phyloP scores from a whole-genome alignment of 2,797 vertebrate species.

The Hypotaenidia okinawae region DNA sequence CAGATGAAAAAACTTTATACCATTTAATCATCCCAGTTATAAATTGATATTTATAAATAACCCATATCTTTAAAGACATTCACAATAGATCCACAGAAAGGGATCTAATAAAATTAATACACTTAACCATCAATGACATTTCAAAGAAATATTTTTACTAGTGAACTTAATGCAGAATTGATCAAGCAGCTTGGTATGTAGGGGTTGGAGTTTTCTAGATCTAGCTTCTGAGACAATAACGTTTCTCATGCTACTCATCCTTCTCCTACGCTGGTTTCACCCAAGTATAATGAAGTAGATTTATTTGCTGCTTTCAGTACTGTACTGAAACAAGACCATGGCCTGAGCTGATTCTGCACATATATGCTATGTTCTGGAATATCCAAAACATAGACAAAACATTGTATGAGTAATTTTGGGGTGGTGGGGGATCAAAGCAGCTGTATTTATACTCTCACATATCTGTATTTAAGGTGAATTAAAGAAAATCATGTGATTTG shows the following conservation, averaged over 20 bases:
- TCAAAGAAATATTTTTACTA: constrained; percentile 13
- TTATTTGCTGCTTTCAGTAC: neutral
- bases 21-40: neutral
- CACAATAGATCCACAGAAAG: neutral
- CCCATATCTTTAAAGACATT: neutral
- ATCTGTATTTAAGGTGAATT: neutral
- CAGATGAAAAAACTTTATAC: neutral
- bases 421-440: neutral
- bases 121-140: neutral
- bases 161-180: neutral
- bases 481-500: neutral
- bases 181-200: neutral
- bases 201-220: neutral
- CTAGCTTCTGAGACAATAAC: neutral
- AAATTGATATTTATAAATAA: neutral
- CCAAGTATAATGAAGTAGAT: neutral
- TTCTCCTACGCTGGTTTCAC: neutral
- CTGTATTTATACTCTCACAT: neutral
- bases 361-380: neutral
- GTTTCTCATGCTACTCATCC: neutral
- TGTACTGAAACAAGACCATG: neutral
- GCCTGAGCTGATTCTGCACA: neutral
- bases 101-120: neutral
- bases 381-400: neutral
- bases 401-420: neutral